Base-by-base conservation (phyloP, 2,797 vertebrate genomes). In the Buphagus erythrorhynchus region DNA sequence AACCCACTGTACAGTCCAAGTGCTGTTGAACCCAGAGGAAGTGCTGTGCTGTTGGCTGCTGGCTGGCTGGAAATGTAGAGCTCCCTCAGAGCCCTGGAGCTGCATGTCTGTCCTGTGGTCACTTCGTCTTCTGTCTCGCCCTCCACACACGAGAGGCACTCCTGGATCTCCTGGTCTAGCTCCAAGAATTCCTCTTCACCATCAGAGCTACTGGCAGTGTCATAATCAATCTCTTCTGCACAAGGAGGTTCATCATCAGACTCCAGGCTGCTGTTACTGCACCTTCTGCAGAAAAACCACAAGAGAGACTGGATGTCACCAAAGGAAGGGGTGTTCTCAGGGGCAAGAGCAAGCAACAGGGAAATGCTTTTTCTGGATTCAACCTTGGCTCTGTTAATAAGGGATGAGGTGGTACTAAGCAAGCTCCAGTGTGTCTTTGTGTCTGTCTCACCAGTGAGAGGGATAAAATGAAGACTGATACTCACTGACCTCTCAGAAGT, bases 231-330 rank as follows among this genome's bases (percentile, higher is more conserved):
- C 88, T 99, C 98, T 92, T 99, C 99, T 19, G 86, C 87, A 66
- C 98, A 99, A 0, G 98, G 97, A 40, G 99, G 99, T 90, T 99
- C 99, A 4, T 99, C 99, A 2, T 99, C 99, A 18, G 93, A 82
- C 77, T 99, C 98, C 35, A 97, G 96, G 35, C 95, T 95, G 96
- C 97, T 98, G 95, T 48, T 96, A 84, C 81, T 94, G 84, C 85
- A 84, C 33, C 78, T 90, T 77, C 97, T 98, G 95, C 62, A 78
- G 45, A 45, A 87, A 92, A 94, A 95, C 52, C 85, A 96, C 80
- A 78, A 78, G 63, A 92, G 40, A 96, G 49, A 92, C 22, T 63
- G 13, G 48, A 35, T 0, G 22, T 96, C 93, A 96, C 73, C 90
- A 95, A 88, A 86, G 52, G 33, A 84, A 42, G 29, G 11, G 48